These are phyloP conservation scores for Willowsia nigromaculata DNA, from an alignment of 2,888 invertebrate species.

Conservation along the genomic window DNA sequence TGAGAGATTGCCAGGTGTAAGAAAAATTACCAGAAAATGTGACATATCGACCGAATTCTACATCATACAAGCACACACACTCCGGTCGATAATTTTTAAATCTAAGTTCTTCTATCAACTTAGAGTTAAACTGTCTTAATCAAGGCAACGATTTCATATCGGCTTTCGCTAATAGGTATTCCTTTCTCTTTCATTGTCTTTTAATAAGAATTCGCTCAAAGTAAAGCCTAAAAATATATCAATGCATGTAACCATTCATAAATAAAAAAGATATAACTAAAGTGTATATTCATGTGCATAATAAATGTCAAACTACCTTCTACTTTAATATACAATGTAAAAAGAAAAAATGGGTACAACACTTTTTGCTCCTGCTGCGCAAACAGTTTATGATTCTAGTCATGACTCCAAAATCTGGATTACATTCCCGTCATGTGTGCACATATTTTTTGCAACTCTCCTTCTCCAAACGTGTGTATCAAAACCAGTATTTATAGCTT, in stretches of 20 bases:
- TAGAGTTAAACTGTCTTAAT: too few species aligned
- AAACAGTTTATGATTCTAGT: slow-evolving; percentile 62
- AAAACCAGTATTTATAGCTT: slow-evolving; percentile 29
- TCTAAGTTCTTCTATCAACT: too few species aligned
- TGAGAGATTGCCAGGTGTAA: too few species aligned
- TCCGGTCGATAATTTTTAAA: too few species aligned
- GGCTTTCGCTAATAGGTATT: background rate
- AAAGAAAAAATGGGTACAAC: background rate
- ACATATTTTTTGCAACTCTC: slow-evolving; percentile 42
- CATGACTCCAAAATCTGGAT: slow-evolving; percentile 67
- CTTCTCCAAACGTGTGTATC: background rate
- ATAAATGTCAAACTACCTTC: background rate
- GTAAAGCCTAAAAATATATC: background rate
- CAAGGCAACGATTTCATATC: background rate
- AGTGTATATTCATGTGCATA: background rate
- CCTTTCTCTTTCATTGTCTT: background rate
- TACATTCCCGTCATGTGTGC: slow-evolving; percentile 65
- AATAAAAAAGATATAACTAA: background rate
- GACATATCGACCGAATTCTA: too few species aligned
- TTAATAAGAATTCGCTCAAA: background rate
- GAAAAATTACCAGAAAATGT: too few species aligned
- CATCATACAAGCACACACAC: too few species aligned
- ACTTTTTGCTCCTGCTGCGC: slow-evolving; percentile 49
- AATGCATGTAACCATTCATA: background rate
- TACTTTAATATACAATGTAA: background rate